A percentile compares a stretch with the other conserved stretches of the same genome.
Evolutionary conservation across 2,888 invertebrate species (phyloP).

Genomic region (Tribolium freemani): DNA sequence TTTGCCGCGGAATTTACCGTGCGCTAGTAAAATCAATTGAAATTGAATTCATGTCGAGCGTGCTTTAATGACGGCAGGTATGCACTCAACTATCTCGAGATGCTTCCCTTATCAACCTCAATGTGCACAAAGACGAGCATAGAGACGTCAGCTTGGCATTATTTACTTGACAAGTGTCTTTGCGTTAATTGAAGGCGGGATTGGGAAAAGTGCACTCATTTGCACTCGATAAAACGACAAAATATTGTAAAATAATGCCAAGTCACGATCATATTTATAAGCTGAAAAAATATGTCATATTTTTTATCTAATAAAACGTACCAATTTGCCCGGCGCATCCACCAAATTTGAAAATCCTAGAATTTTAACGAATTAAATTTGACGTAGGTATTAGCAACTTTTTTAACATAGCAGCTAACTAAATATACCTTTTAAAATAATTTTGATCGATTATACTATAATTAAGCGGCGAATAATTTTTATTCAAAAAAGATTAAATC

Average conservation of each 20-base stretch:
- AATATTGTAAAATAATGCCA: too few species aligned
- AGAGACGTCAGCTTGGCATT: not conserved
- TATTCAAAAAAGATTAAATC: too few species aligned
- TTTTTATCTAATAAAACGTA: too few species aligned
- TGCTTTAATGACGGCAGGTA: slow-evolving; percentile 17
- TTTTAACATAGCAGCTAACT: too few species aligned
- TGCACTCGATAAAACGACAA: too few species aligned
- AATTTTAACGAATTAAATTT: not conserved
- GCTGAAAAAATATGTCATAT: too few species aligned
- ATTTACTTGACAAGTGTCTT: not conserved
- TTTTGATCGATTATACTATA: too few species aligned
- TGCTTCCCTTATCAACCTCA: not conserved
- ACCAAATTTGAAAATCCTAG: not conserved
- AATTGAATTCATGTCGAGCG: slow-evolving; percentile 1
- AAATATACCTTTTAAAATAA: too few species aligned
- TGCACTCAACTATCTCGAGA: slow-evolving; percentile 3
- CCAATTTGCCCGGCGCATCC: not conserved
- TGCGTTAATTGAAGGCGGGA: not conserved
- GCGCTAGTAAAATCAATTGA: slow-evolving; percentile 3
- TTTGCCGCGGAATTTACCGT: not conserved
- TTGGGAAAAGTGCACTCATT: not conserved
- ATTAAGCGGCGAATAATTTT: too few species aligned
- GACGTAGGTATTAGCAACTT: not conserved
- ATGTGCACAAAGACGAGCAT: not conserved
- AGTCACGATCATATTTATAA: too few species aligned